Evolutionary conservation across 2,113 vertebrate species (phyloP).

Genomic region (Craseonycteris thonglongyai): DNA sequence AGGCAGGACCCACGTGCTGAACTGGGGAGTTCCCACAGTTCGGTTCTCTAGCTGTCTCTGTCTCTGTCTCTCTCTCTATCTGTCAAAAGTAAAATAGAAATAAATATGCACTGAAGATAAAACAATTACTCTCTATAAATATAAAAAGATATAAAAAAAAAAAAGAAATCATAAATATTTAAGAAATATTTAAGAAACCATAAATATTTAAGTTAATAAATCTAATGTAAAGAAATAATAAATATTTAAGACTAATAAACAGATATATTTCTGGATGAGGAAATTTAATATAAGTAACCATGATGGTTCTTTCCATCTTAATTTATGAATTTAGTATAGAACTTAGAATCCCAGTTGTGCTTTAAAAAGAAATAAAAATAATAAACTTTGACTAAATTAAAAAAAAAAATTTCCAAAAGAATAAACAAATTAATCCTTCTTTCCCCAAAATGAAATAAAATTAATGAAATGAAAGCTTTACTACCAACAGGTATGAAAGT

Average conservation of each 20-base stretch:
- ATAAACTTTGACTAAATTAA: not conserved
- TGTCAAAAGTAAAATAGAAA: no score
- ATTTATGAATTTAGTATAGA: not conserved
- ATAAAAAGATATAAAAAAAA: no score
- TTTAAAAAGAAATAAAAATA: not conserved
- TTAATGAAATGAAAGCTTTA: not conserved
- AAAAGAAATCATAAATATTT: not conserved
- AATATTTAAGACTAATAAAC: not conserved
- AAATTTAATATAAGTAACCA: not conserved
- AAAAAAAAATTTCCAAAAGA: not conserved
- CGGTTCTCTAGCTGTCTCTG: no score
- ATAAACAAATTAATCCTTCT: not conserved
- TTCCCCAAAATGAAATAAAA: not conserved
- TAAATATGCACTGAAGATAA: no score
- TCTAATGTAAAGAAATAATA: not conserved
- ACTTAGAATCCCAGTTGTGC: not conserved
- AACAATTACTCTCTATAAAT: no score
- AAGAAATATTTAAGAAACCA: no score
- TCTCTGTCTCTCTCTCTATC: no score
- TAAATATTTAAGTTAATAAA: slow-evolving; percentile 16
- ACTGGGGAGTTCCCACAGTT: no score
- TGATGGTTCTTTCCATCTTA: slow-evolving; percentile 1
- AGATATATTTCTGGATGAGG: not conserved
- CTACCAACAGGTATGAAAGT: not conserved
- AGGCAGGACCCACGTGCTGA: no score